These are phyloP conservation scores for Drosophila sulfurigaster DNA, from an alignment of 1,140 invertebrate genomes.

Conservation along the genomic window DNA sequence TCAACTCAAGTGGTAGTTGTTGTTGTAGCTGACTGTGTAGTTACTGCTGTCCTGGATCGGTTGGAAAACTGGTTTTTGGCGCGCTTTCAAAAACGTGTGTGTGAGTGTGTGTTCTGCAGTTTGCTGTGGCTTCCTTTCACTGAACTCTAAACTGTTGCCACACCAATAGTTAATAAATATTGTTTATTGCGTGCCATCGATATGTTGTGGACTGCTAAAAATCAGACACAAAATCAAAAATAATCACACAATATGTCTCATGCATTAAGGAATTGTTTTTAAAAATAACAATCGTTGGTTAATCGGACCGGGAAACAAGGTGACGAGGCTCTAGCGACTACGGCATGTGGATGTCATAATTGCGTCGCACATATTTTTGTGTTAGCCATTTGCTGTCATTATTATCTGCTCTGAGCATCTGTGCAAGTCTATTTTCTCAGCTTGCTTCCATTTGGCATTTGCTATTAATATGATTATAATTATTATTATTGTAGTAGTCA, in stretches of 20 bases:
- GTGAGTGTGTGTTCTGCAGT: conserved; percentile 2
- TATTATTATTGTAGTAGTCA: conserved; percentile 47
- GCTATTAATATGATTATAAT: conserved; percentile 60
- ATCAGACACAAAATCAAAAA: conserved; percentile 21
- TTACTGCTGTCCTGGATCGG: conserved; percentile 13
- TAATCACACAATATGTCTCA: conserved; percentile 23
- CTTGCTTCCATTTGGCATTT: conserved; percentile 34
- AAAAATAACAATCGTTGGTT: conserved; percentile 46
- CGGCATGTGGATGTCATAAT: conserved; percentile 60
- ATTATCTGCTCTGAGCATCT: conserved; percentile 43
- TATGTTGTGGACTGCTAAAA: conserved; percentile 4
- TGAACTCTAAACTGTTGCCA: conserved; percentile 23
- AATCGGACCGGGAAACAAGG: background rate
- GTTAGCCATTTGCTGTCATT: conserved; percentile 52
- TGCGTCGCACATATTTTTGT: conserved; percentile 61
- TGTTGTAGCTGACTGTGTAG: background rate
- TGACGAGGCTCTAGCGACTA: too few relatives aligned
- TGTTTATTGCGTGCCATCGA: background rate
- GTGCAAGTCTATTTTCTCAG: conserved; percentile 44
- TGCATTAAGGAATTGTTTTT: conserved; percentile 57
- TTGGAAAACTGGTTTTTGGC: conserved; percentile 73
- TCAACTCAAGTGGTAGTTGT: background rate
- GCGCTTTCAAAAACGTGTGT: conserved; percentile 49
- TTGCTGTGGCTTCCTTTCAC: conserved; percentile 42
- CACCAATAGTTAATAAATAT: conserved; percentile 5